Conservation (phyloP, 1,140 invertebrate species). For the Zophobas atratus region DNA sequence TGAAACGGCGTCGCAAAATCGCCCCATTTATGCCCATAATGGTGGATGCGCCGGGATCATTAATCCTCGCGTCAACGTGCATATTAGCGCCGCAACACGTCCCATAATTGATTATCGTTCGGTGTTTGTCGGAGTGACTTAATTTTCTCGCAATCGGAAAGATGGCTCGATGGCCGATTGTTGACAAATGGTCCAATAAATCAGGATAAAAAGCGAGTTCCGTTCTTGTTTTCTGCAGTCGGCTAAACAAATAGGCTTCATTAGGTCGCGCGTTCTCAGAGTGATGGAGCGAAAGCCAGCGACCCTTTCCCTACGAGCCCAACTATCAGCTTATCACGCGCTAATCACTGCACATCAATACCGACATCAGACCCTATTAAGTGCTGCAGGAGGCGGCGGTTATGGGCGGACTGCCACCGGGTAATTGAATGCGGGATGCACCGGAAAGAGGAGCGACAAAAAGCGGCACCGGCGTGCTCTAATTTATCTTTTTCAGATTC, state of each 20-base stretch:
- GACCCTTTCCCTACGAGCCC: conserved; percentile 21
- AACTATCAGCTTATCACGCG: conserved; percentile 55
- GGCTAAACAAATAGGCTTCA: conserved; percentile 55
- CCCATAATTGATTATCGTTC: conserved; percentile 19
- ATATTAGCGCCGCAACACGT: neutral
- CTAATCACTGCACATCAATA: conserved; percentile 55
- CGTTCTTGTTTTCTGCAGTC: conserved; percentile 51
- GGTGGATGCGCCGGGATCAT: conserved; percentile 34
- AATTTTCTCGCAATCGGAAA: conserved; percentile 12
- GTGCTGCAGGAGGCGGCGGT: conserved; percentile 22
- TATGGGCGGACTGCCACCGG: too few species aligned
- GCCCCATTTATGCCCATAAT: neutral
- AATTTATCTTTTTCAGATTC: too few species aligned
- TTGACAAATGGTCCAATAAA: conserved; percentile 52
- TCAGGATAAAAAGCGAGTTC: conserved; percentile 54
- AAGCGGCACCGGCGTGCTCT: too few species aligned
- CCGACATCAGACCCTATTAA: conserved; percentile 45
- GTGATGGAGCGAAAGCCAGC: conserved; percentile 45
- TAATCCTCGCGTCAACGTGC: conserved; percentile 1
- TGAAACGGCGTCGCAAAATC: neutral
- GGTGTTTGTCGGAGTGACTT: neutral
- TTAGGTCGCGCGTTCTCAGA: conserved; percentile 49
- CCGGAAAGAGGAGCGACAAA: too few species aligned
- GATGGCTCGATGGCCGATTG: conserved; percentile 34
- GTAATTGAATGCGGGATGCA: too few species aligned